Evolutionary conservation across 2,113 vertebrate genomes (phyloP), one percentile per base, ranked within the genome.

Genomic region (Alectura lathami): DNA sequence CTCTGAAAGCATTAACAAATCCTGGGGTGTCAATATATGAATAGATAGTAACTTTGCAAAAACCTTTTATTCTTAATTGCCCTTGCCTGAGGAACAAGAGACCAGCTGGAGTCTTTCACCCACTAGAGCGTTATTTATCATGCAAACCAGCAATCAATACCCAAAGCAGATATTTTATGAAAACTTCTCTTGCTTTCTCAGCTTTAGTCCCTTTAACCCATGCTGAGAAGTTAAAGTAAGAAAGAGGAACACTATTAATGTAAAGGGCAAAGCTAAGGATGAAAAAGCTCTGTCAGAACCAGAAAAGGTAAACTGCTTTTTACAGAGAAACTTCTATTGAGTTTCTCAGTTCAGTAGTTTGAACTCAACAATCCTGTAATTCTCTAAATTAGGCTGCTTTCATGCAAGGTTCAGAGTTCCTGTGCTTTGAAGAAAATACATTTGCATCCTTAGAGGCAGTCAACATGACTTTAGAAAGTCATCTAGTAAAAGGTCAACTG

Each of bases 181-280:
- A 96, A 96, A 95, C 89, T 83, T 91, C 38, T 56, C 81, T 42
- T 88, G 24, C 59, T 93, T 96, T 96, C 96, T 75, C 84, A 91
- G 94, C 89, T 92, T 92, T 82, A 42, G 67, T 89, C 59, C 72
- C 43, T 32, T 92, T 84, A 91, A 74, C 79, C 36, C 89, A 70
- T 45, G 76, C 87, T 92, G 93, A 73, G 90, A 91, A 77, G 42
- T 30, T 81, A 73, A 87, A 96, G 59, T 11, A 86, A 94, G 50
- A 84, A 88, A 78, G 60, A 87, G 34, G 86, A 77, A 64, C 29
- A 12, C 45, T 88, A 91, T 48, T 83, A 69, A 93, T 80, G 59
- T 68, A 88, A 96, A 94, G 66, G 83, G 68, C 57, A 95, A 75
- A 94, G 40, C 3, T 4, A 83, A 34, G 38, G 64, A 91, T 85